Base-by-base conservation (phyloP, 1,140 invertebrate species). In the Acromyrmex heyeri region DNA sequence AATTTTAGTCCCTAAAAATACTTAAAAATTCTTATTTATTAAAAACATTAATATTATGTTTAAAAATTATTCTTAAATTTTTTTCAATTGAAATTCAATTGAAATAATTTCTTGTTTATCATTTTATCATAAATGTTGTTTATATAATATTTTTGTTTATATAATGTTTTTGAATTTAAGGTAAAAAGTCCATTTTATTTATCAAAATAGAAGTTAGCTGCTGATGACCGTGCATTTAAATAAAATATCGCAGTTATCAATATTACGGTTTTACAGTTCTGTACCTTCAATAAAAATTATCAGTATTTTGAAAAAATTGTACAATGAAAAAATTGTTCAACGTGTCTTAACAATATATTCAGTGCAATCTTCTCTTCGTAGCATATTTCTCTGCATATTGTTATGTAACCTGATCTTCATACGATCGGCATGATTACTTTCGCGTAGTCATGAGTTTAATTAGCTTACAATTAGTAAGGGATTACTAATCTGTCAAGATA, bases 371-470 rank as follows among this genome's bases (percentile, higher is more conserved):
- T 61, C 55, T 77, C 55, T 77, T 44, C 48, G 21, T 64, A 64
- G 10, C 8, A 5, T 30, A 27, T 48, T 48, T 64, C 38, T 62
- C 57, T 62, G 8, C 10, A 44, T 44, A 44, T 44, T 10, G 8
- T 44, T 77, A 62, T 64, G 38, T 48, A 69, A 67, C 18, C 10
- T 55, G 44, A 55, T 27, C 38, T n/a, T 76, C 21, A 6, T 18
- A 62, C 24, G 57, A 34, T 34, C 30, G 6, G 30, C 30, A 34
- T 6, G 5, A 48, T 64, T 57, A 64, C 57, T 77, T 77, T 77
- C 21, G 73, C 34, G 16, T 44, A 76, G 72, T 30, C 24, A 48
- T 53, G n/a, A 62, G 18, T 34, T 77, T 64, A 57, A 61, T 50
- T 78, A 65, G 14, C n/a, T 55, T 18, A 44, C 2, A 2, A 44